A percentile compares a stretch with the other conserved stretches of the same genome.
Evolutionary conservation across 1,140 invertebrate species (phyloP).

Genomic region (Choristoneura fumiferana): DNA sequence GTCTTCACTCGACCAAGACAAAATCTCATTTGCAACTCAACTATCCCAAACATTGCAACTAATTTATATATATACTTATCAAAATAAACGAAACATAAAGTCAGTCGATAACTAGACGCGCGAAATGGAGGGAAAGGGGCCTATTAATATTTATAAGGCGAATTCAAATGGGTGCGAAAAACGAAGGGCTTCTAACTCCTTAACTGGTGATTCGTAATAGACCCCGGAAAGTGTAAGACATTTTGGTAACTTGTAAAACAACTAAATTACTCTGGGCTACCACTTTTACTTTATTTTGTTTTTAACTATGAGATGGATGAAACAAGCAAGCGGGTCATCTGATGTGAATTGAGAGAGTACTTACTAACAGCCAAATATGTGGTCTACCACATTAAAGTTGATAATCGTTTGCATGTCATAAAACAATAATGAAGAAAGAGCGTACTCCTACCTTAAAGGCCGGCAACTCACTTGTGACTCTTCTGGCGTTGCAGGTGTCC

Average conservation of each 20-base stretch:
- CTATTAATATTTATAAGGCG: conserved; percentile 38
- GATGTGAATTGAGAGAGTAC: too few relatives aligned
- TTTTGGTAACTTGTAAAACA: neutral
- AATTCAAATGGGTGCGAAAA: conserved; percentile 34
- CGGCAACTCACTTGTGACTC: too few relatives aligned
- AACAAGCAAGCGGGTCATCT: too few relatives aligned
- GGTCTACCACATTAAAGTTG: too few relatives aligned
- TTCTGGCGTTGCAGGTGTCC: too few relatives aligned
- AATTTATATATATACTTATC: conserved; percentile 3
- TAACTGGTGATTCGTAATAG: conserved; percentile 20
- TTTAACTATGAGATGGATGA: neutral
- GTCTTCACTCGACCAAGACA: too few relatives aligned
- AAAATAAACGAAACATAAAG: conserved; percentile 16
- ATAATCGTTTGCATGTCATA: too few relatives aligned
- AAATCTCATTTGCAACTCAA: neutral
- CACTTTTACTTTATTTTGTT: neutral
- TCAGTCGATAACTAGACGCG: conserved; percentile 18
- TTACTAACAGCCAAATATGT: too few relatives aligned
- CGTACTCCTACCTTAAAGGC: too few relatives aligned
- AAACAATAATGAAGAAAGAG: too few relatives aligned
- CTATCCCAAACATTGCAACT: neutral
- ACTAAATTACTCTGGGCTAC: too few relatives aligned
- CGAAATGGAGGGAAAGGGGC: conserved; percentile 23
- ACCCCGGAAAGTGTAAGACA: neutral
- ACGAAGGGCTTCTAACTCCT: conserved; percentile 24